Conservation (phyloP, 2,888 invertebrate genomes). For the Drosophila vallismaia region DNA sequence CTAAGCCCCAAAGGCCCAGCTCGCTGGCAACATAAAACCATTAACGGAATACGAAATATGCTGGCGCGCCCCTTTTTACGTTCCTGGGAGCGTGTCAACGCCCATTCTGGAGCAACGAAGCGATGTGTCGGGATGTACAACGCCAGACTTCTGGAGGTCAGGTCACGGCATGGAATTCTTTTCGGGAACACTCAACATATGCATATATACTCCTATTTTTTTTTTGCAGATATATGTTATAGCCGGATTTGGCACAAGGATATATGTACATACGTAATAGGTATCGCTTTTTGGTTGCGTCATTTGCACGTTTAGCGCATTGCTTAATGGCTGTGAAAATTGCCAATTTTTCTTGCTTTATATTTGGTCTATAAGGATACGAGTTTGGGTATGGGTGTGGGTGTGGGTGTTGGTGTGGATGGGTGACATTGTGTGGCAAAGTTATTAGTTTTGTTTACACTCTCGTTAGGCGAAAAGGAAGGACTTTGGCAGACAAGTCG, state of each 20-base stretch:
- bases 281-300: constrained; percentile 58
- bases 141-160: constrained; percentile 46
- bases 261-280: constrained; percentile 15
- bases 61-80: constrained; percentile 55
- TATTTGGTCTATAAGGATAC: background rate
- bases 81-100: constrained; percentile 61
- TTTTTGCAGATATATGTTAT: constrained; percentile 8
- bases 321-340: constrained; percentile 51
- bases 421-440: constrained; percentile 17
- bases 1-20: constrained; percentile 20
- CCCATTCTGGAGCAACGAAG: constrained; percentile 50
- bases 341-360: constrained; percentile 42
- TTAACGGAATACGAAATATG: constrained; percentile 58
- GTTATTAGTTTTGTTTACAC: constrained; percentile 52
- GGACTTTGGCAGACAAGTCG: constrained; percentile 36
- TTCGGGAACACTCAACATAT: constrained; percentile 54
- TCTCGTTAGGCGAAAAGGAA: constrained; percentile 32
- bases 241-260: constrained; percentile 52
- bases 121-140: constrained; percentile 21
- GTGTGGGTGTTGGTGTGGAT: background rate
- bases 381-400: constrained; percentile 21
- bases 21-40: constrained; percentile 69
- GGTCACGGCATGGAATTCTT: constrained; percentile 56
- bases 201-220: constrained; percentile 12
- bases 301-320: constrained; percentile 65